These are phyloP conservation scores for Falco berigora DNA, from an alignment of 2,797 vertebrate species.

Conservation along the genomic window DNA sequence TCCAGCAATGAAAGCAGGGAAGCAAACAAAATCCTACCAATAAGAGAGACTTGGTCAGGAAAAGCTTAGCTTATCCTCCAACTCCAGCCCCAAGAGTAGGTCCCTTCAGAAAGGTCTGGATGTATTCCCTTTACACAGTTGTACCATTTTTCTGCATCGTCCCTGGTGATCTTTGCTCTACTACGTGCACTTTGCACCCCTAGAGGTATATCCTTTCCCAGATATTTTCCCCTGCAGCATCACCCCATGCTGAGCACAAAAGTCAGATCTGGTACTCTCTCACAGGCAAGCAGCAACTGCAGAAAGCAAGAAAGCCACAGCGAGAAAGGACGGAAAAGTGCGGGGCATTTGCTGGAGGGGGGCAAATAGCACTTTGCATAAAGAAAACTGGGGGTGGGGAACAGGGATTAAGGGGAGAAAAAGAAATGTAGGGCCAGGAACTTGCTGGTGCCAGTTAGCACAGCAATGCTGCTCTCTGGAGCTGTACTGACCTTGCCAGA, in stretches of 20 bases:
- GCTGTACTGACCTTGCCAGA: neutral
- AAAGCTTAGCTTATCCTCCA: neutral
- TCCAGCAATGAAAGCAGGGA: neutral
- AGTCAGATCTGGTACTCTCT: neutral
- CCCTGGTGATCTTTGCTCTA: neutral
- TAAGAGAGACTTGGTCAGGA: neutral
- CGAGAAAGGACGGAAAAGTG: neutral
- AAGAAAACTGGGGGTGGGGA: neutral
- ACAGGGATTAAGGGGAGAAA: neutral
- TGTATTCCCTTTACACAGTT: neutral
- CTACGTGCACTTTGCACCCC: neutral
- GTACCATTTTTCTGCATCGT: neutral
- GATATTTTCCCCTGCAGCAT: neutral
- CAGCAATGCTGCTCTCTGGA: neutral
- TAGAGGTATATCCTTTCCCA: neutral
- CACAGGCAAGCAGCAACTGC: neutral
- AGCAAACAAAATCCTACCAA: neutral
- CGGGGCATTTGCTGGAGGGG: neutral
- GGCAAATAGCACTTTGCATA: neutral
- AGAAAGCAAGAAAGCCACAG: neutral
- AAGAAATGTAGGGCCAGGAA: neutral
- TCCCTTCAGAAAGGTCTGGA: neutral
- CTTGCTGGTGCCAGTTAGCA: neutral
- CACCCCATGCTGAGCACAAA: neutral
- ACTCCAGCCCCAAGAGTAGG: neutral